These are phyloP conservation scores for Drosophila vallismaia DNA, from an alignment of 2,888 invertebrate species.

Conservation along the genomic window DNA sequence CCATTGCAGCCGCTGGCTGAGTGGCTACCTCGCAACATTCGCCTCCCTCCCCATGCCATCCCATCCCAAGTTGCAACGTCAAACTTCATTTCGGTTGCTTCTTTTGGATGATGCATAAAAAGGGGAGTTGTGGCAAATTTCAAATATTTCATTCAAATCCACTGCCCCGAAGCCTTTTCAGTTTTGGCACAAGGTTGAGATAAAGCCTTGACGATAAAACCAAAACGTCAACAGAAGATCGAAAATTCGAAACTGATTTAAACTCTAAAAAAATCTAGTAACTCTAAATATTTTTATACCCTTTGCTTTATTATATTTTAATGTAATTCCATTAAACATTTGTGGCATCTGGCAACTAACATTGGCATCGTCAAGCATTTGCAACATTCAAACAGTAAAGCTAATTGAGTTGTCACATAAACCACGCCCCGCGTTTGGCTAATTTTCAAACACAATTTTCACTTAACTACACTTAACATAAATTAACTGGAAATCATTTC, in stretches of 20 bases:
- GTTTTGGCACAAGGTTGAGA: conserved; percentile 12
- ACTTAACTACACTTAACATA: conserved; percentile 77
- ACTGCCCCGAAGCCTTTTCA: conserved; percentile 14
- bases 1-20: conserved; percentile 47
- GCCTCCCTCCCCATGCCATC: conserved; percentile 45
- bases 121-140: background rate
- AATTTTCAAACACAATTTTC: conserved; percentile 72
- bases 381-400: conserved; percentile 17
- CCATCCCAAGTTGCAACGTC: conserved; percentile 50
- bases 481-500: conserved; percentile 75
- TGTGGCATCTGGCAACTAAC: conserved; percentile 13
- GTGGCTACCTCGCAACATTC: conserved; percentile 19
- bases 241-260: too few species aligned
- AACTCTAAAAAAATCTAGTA: too few species aligned
- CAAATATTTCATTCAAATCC: conserved; percentile 19
- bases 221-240: conserved; percentile 11
- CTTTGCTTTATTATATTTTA: too few species aligned
- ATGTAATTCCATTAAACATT: background rate
- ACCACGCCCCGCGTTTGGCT: conserved; percentile 44
- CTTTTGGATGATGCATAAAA: background rate
- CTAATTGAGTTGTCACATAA: conserved; percentile 45
- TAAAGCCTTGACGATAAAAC: conserved; percentile 14
- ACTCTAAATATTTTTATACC: too few species aligned
- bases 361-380: background rate
- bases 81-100: conserved; percentile 24